Conservation (phyloP, 2,888 invertebrate species). For the Synergus itoensis region DNA sequence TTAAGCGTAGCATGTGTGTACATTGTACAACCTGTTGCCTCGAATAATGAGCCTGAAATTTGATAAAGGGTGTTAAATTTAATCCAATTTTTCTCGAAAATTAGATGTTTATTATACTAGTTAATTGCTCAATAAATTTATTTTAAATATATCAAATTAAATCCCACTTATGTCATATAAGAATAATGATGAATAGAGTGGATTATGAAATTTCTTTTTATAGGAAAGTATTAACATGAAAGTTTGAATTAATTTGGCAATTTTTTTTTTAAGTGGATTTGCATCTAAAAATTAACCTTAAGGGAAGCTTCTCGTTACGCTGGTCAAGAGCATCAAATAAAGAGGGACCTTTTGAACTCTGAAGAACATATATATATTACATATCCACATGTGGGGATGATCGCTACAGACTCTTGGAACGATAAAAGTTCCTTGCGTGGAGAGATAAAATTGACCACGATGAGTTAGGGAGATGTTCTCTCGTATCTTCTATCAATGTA, state of each 20-base stretch:
- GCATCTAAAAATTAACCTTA: background rate
- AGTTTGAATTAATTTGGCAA: background rate
- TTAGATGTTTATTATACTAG: no score
- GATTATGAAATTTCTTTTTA: no score
- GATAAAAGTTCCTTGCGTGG: slow-evolving; percentile 10
- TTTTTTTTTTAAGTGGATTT: background rate
- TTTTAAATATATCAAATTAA: no score
- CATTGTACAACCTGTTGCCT: background rate
- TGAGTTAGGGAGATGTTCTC: background rate
- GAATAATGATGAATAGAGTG: no score
- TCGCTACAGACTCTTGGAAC: slow-evolving; percentile 14
- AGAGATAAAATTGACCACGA: slow-evolving; percentile 10
- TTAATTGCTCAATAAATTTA: background rate
- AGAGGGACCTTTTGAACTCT: background rate
- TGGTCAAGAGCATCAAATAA: no score
- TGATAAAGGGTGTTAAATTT: background rate
- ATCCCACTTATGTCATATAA: no score
- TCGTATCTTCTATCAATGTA: background rate
- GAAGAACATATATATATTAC: background rate
- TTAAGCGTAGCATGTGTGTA: background rate
- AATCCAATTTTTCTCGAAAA: background rate
- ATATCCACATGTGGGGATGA: slow-evolving; percentile 20
- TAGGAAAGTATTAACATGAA: no score
- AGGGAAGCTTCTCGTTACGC: background rate
- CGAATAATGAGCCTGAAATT: background rate